Percentiles rank a stretch among this genome's conserved stretches.
Conservation (phyloP, 2,797 vertebrate genomes). For the Tinamus major region DNA sequence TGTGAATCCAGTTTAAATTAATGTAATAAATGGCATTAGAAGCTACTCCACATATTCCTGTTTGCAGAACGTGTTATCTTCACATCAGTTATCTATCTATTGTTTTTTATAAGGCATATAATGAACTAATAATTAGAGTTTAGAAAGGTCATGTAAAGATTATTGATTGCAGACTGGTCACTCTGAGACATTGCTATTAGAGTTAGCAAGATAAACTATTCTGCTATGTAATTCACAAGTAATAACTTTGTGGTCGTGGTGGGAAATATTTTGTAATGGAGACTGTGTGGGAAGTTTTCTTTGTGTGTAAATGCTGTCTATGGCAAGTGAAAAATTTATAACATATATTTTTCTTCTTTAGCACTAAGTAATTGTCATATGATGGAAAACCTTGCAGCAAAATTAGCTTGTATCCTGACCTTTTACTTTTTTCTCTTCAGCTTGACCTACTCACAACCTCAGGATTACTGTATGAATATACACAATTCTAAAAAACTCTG, state of each 20-base stretch:
- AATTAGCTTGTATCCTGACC: not conserved
- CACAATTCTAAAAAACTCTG: not conserved
- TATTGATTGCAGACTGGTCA: not conserved
- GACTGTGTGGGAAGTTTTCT: not conserved
- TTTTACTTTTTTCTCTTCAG: constrained; percentile 18
- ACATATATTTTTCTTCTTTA: not conserved
- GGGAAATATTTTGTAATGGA: not conserved
- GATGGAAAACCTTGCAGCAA: not conserved
- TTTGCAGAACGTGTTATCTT: not conserved
- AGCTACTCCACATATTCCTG: not conserved
- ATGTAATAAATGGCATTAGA: not conserved
- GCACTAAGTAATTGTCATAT: not conserved
- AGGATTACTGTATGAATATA: not conserved
- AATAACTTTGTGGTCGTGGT: not conserved
- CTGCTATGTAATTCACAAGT: not conserved
- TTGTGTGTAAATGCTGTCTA: not conserved
- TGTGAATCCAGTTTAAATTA: not conserved
- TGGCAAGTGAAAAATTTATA: not conserved
- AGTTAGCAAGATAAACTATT: not conserved
- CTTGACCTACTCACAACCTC: not conserved
- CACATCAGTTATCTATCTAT: not conserved
- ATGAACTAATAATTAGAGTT: not conserved
- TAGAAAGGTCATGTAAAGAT: not conserved
- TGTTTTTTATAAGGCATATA: not conserved
- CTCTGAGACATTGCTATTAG: not conserved